Conservation (phyloP, 2,113 vertebrate genomes). For the Epinephelus fuscoguttatus region DNA sequence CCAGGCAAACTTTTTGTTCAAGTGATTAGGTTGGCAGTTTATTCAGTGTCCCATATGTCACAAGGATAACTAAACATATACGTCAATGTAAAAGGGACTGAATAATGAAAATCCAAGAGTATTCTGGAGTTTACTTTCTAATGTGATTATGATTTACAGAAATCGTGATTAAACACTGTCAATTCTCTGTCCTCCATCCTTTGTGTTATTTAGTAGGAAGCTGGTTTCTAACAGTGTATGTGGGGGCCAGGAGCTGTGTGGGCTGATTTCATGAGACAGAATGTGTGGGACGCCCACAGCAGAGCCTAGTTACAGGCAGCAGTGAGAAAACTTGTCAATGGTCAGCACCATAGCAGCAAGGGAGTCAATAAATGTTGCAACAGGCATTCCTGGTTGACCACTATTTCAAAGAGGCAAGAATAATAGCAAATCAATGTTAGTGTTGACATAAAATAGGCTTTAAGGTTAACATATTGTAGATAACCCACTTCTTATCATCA, state of each 20-base stretch:
- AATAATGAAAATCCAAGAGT: not conserved
- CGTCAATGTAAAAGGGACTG: not conserved
- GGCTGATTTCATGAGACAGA: constrained; percentile 28
- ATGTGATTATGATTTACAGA: not conserved
- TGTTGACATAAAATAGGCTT: not conserved
- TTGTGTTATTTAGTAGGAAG: not conserved
- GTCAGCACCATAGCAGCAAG: constrained; percentile 5
- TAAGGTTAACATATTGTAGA: not conserved
- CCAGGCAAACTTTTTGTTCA: too few species aligned
- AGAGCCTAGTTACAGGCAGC: constrained; percentile 15
- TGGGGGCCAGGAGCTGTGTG: constrained; percentile 7
- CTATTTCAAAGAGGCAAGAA: not conserved
- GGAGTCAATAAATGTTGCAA: not conserved
- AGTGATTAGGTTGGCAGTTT: too few species aligned
- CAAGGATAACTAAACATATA: not conserved
- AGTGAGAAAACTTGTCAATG: constrained; percentile 15
- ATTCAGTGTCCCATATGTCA: not conserved
- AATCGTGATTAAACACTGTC: not conserved
- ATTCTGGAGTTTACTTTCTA: not conserved
- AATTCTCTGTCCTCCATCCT: not conserved
- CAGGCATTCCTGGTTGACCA: not conserved
- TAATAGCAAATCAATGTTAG: not conserved
- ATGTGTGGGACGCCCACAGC: constrained; percentile 21
- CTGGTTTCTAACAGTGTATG: constrained; percentile 11
- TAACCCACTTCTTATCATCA: not conserved